Percentiles rank a stretch among this genome's conserved stretches.
phyloP scores from a whole-genome alignment of 2,797 vertebrate species.

The Sardinella longiceps region DNA sequence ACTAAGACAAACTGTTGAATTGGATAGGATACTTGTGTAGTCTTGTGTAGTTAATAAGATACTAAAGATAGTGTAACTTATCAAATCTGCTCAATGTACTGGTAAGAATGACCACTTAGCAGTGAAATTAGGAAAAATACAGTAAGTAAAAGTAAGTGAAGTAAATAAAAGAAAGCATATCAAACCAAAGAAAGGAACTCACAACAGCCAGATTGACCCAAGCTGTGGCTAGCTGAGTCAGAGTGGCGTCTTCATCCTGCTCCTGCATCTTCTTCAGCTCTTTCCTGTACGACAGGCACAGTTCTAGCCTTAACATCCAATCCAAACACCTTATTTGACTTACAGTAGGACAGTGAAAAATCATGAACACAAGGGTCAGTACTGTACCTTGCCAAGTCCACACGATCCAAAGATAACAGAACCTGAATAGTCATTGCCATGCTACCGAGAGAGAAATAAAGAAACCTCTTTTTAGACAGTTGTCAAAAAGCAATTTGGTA shows the following conservation, averaged over 20 bases:
- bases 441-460: constrained; percentile 65
- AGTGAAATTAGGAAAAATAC: too few relatives aligned
- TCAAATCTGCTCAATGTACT: neutral
- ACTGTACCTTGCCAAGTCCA: constrained; percentile 89
- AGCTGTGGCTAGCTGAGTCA: constrained; percentile 94
- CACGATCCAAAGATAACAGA: constrained; percentile 88
- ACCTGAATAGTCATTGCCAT: constrained; percentile 92
- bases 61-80: neutral
- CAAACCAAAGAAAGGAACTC: constrained; percentile 55
- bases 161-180: neutral
- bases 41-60: neutral
- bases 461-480: neutral
- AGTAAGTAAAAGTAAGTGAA: too few relatives aligned
- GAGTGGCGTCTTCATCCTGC: constrained; percentile 92
- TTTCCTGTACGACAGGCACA: constrained; percentile 76
- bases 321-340: neutral
- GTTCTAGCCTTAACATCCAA: neutral
- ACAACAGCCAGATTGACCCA: constrained; percentile 93
- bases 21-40: neutral
- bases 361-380: neutral
- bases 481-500: neutral
- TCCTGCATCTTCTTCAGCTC: constrained; percentile 99
- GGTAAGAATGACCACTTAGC: neutral
- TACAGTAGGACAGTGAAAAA: neutral
- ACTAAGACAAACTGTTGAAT: neutral